A percentile compares a stretch with the other conserved stretches of the same genome.
Evolutionary conservation across 2,797 vertebrate species (phyloP).

Genomic region (Cetoscarus ocellatus): DNA sequence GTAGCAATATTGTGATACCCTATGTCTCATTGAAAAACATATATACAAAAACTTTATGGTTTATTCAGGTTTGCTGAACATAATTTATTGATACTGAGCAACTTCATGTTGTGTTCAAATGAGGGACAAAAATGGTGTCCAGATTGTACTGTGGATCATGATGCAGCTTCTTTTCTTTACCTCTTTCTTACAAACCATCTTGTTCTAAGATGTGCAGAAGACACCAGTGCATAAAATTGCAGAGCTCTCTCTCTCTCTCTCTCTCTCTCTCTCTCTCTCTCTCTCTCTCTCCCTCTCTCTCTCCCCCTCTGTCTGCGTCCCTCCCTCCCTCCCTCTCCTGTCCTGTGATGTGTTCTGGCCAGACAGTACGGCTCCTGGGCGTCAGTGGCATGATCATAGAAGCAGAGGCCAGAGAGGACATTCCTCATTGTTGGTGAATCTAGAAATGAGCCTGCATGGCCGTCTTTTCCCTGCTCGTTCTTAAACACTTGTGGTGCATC

Average conservation of each 20-base stretch:
- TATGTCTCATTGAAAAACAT: no score
- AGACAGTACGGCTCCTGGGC: conserved; percentile 84
- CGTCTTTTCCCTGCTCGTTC: conserved; percentile 40
- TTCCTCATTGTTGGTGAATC: conserved; percentile 77
- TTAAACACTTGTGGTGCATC: conserved; percentile 10
- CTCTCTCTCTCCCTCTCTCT: conserved; percentile 48
- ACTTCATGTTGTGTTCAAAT: not conserved
- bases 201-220: conserved; percentile 33
- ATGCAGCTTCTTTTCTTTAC: not conserved
- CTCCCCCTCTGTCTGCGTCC: conserved; percentile 22
- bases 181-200: not conserved
- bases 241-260: conserved; percentile 5
- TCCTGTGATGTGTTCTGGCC: conserved; percentile 84
- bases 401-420: conserved; percentile 80
- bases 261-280: no score
- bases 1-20: no score
- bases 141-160: not conserved
- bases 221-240: conserved; percentile 41
- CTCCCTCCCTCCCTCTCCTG: conserved; percentile 69
- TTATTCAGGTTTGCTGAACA: no score
- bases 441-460: conserved; percentile 60
- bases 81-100: no score
- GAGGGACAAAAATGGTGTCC: not conserved
- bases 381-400: conserved; percentile 82
- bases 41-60: no score